Percentiles rank a stretch among this genome's conserved stretches.
Evolutionary conservation across 1,140 invertebrate genomes (phyloP).

Genomic region (Bombus waltoni): DNA sequence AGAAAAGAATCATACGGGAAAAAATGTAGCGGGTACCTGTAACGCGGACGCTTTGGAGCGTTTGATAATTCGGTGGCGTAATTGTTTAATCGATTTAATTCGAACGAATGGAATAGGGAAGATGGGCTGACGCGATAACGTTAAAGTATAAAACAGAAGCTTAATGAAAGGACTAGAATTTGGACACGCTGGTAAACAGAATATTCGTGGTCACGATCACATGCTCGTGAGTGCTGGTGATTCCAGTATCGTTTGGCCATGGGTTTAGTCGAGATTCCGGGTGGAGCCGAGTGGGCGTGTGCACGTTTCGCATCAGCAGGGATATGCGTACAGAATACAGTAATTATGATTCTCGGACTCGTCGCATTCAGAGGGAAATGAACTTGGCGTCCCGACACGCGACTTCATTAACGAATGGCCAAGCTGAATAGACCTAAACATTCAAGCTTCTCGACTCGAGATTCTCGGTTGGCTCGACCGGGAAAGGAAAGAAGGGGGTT

Average conservation of each 20-base stretch:
- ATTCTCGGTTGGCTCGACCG: slow-evolving; percentile 33
- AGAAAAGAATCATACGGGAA: not conserved
- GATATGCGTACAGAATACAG: slow-evolving; percentile 70
- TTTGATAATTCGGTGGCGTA: too few species aligned
- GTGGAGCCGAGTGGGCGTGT: slow-evolving; percentile 44
- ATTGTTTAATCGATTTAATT: not conserved
- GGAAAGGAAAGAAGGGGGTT: slow-evolving; percentile 50
- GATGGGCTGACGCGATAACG: not conserved
- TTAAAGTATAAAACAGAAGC: not conserved
- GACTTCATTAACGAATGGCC: slow-evolving; percentile 74
- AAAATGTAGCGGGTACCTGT: not conserved
- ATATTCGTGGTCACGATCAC: slow-evolving; percentile 44
- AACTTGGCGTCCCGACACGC: slow-evolving; percentile 70
- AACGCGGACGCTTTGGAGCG: too few species aligned
- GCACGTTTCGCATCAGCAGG: slow-evolving; percentile 64
- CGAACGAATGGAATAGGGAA: not conserved
- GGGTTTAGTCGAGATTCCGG: slow-evolving; percentile 68
- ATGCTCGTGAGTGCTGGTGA: not conserved
- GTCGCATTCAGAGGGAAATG: slow-evolving; percentile 72
- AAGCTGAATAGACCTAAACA: slow-evolving; percentile 70
- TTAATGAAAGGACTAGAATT: slow-evolving; percentile 35
- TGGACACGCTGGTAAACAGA: slow-evolving; percentile 2
- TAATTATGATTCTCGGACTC: slow-evolving; percentile 74
- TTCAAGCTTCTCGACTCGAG: slow-evolving; percentile 55
- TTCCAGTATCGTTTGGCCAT: slow-evolving; percentile 53